Conservation (phyloP, 2,797 vertebrate genomes). For the Furcifer pardalis region DNA sequence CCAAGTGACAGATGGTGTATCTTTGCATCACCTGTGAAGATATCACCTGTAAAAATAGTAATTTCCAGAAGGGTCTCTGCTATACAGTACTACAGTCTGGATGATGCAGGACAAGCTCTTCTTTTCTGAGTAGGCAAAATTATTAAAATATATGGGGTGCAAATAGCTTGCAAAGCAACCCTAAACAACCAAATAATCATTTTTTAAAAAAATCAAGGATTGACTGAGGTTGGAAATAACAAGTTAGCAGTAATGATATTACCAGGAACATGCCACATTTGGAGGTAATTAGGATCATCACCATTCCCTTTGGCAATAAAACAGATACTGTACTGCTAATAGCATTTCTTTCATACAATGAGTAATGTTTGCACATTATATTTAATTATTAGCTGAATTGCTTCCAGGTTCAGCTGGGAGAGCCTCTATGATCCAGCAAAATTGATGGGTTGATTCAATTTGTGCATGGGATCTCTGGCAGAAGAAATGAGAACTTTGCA, state of each 20-base stretch:
- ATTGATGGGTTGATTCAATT: no score
- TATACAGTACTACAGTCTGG: neutral
- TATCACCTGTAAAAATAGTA: slow-evolving; percentile 1
- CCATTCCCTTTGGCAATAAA: neutral
- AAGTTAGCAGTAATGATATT: neutral
- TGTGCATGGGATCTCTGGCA: neutral
- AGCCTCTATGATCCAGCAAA: no score
- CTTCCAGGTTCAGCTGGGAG: no score
- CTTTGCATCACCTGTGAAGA: slow-evolving; percentile 8
- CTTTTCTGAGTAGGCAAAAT: neutral
- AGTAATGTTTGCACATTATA: neutral
- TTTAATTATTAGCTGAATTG: neutral
- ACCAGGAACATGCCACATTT: neutral
- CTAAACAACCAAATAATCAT: neutral
- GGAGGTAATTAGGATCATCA: neutral
- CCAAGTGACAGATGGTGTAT: neutral
- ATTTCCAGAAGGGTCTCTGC: neutral
- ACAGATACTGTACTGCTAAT: neutral
- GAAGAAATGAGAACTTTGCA: neutral
- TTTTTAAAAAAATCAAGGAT: neutral
- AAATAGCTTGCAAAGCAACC: neutral
- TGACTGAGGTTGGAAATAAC: neutral
- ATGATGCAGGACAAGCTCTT: neutral
- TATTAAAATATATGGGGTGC: neutral
- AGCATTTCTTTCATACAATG: neutral